These are phyloP conservation scores for Podarcis cretensis DNA, from an alignment of 2,113 vertebrate species.

Conservation along the genomic window DNA sequence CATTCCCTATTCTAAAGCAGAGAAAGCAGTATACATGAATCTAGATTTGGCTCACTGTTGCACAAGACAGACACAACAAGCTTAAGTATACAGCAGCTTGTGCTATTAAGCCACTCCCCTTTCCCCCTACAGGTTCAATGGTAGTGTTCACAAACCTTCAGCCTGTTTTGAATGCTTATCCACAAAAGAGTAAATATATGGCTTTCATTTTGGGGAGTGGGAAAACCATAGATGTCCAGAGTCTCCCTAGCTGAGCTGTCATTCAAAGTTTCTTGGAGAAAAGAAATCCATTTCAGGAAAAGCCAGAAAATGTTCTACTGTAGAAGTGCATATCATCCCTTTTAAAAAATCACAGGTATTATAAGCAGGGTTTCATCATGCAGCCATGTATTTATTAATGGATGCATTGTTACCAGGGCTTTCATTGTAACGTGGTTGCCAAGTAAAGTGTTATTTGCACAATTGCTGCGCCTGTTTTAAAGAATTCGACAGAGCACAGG, in stretches of 20 bases:
- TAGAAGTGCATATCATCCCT: constrained; percentile 47
- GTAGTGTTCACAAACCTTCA: not conserved
- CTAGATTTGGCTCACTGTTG: not conserved
- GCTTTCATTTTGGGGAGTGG: not conserved
- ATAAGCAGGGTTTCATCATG: constrained; percentile 28
- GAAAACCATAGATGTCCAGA: not conserved
- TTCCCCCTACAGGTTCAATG: not conserved
- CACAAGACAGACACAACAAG: not conserved
- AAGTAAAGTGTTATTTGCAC: constrained; percentile 36
- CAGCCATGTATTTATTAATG: constrained; percentile 23
- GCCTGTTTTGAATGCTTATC: not conserved
- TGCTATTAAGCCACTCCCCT: not conserved
- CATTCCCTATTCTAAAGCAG: not conserved
- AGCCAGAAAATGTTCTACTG: constrained; percentile 27
- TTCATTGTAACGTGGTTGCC: constrained; percentile 20
- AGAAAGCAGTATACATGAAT: not conserved
- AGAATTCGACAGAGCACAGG: not conserved
- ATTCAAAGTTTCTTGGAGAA: not conserved
- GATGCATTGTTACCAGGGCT: constrained; percentile 29
- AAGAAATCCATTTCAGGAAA: constrained; percentile 39
- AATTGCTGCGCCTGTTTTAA: constrained; percentile 6
- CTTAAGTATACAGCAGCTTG: not conserved
- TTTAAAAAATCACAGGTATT: constrained; percentile 28
- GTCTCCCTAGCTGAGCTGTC: not conserved
- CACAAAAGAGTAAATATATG: not conserved